These are phyloP conservation scores for Poeciliopsis gracilis DNA, from an alignment of 2,797 vertebrate genomes.

Conservation along the genomic window DNA sequence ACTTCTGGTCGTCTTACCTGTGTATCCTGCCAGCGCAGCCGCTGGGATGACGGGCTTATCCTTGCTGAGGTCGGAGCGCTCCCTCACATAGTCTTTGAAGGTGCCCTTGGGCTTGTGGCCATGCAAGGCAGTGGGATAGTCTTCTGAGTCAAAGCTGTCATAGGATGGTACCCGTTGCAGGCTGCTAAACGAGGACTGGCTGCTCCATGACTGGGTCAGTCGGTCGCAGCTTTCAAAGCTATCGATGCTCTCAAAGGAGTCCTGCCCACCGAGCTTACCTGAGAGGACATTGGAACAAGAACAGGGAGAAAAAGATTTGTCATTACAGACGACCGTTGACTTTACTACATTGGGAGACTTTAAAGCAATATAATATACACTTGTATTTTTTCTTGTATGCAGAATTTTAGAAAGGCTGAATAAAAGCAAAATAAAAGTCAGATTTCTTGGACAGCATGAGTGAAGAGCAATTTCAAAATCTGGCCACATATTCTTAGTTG, in stretches of 20 bases:
- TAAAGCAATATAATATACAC: neutral
- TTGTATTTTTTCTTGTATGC: neutral
- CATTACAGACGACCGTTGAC: neutral
- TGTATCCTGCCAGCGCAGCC: constrained; percentile 96
- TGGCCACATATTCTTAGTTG: neutral
- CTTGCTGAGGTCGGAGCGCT: constrained; percentile 98
- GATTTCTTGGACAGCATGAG: neutral
- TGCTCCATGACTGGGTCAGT: constrained; percentile 97
- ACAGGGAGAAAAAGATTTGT: neutral
- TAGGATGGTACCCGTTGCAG: constrained; percentile 98
- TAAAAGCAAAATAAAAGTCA: neutral
- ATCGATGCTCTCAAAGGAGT: constrained; percentile 98
- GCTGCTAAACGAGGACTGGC: constrained; percentile 97
- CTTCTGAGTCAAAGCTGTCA: constrained; percentile 98
- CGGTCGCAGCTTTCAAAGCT: constrained; percentile 97
- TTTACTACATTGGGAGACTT: neutral
- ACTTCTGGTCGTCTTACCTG: constrained; percentile 82
- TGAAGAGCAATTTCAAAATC: neutral
- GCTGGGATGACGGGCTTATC: constrained; percentile 99
- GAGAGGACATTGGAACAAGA: neutral
- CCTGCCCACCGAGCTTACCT: constrained; percentile 98
- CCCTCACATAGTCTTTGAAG: constrained; percentile 99
- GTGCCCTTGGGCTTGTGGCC: constrained; percentile 98
- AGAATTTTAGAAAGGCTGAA: no score
- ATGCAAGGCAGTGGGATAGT: constrained; percentile 91